Evolutionary conservation across 2,797 vertebrate genomes (phyloP).

Genomic region (Falco concolor): DNA sequence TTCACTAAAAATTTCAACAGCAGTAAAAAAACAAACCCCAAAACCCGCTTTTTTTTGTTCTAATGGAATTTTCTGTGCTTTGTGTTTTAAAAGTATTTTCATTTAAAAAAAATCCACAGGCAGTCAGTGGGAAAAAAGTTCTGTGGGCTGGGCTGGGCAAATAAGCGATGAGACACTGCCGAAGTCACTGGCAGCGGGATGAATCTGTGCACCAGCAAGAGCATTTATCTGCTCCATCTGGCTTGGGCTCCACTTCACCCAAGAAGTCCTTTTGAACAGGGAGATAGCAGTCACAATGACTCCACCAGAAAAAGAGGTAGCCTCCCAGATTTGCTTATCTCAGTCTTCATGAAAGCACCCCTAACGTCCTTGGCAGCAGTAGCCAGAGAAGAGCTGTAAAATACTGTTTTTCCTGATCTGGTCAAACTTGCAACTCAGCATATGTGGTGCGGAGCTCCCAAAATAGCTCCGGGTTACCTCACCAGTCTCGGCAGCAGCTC

Average conservation of each 20-base stretch:
- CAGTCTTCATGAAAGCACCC: background rate
- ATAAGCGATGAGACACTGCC: background rate
- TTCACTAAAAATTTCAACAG: background rate
- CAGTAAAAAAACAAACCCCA: background rate
- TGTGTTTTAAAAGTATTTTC: background rate
- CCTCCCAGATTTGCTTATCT: conserved; percentile 34
- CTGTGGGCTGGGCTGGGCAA: background rate
- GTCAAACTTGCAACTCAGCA: conserved; percentile 34
- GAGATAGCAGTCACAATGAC: background rate
- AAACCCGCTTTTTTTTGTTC: too few species aligned
- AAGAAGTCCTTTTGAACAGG: background rate
- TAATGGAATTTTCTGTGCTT: background rate
- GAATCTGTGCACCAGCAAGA: background rate
- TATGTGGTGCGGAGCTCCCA: conserved; percentile 27
- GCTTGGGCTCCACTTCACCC: conserved; percentile 1
- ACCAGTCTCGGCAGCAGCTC: background rate
- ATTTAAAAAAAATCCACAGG: background rate
- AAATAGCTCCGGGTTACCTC: conserved; percentile 41
- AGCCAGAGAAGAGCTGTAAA: conserved; percentile 16
- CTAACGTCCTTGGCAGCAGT: background rate
- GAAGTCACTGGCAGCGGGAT: background rate
- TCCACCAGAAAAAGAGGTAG: background rate
- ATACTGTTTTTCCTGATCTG: conserved; percentile 32
- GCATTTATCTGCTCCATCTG: conserved; percentile 1
- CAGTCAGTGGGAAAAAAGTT: background rate